These are phyloP conservation scores for Porites evermanni DNA, from an alignment of 92 coral and sea anemone species.

Conservation along the genomic window DNA sequence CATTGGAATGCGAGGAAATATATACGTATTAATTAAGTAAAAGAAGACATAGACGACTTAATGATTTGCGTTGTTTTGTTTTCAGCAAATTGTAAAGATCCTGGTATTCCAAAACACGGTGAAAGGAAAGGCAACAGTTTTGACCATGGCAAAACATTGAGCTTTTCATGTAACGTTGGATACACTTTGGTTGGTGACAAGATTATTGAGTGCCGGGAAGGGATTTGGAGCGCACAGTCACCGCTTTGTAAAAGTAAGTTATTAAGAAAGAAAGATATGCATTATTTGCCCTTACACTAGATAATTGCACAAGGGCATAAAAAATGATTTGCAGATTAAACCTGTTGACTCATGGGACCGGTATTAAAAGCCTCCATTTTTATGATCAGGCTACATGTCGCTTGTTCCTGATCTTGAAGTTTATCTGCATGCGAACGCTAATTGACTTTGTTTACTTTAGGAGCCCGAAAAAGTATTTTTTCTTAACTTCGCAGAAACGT, in stretches of 20 bases:
- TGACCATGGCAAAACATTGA: constrained; percentile 14
- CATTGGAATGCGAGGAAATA: too few relatives aligned
- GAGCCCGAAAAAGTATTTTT: background rate
- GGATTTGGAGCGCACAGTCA: constrained; percentile 69
- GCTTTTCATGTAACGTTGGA: constrained; percentile 37
- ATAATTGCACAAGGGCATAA: too few relatives aligned
- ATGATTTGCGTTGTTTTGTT: too few relatives aligned
- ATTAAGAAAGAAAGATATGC: too few relatives aligned
- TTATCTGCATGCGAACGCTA: background rate
- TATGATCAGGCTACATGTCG: too few relatives aligned
- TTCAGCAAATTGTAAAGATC: constrained; percentile 49
- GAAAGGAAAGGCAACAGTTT: constrained; percentile 35
- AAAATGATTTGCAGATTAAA: too few relatives aligned
- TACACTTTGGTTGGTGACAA: constrained; percentile 45
- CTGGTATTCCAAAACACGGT: constrained; percentile 57
- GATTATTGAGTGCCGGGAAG: constrained; percentile 62
- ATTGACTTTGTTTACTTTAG: too few relatives aligned
- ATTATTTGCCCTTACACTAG: too few relatives aligned
- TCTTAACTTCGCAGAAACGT: constrained; percentile 15
- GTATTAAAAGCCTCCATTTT: too few relatives aligned
- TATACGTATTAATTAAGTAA: background rate
- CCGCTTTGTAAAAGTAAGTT: constrained; percentile 75
- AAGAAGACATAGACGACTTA: too few relatives aligned
- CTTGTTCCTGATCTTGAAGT: too few relatives aligned
- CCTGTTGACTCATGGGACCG: too few relatives aligned